Percentiles rank a stretch among this genome's conserved stretches.
Conservation (phyloP, 1,140 invertebrate species). For the Scaptomyza graminum region DNA sequence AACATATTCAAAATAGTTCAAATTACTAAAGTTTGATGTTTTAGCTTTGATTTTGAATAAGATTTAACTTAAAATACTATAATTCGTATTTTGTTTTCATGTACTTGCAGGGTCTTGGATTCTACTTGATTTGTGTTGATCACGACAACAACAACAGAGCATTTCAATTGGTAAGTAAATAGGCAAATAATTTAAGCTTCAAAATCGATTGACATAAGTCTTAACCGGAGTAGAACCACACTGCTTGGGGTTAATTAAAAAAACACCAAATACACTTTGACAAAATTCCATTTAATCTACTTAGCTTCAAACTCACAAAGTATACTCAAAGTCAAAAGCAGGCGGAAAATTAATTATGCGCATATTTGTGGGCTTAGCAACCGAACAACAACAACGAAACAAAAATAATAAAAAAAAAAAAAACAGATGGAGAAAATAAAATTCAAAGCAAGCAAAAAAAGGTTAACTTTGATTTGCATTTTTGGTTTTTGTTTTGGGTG, state of each 20-base stretch:
- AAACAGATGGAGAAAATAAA: too few relatives aligned
- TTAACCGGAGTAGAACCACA: background rate
- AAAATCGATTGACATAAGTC: constrained; percentile 30
- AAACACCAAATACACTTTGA: constrained; percentile 71
- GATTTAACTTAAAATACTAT: constrained; percentile 28
- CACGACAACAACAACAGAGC: background rate
- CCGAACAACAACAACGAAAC: background rate
- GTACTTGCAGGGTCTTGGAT: constrained; percentile 51
- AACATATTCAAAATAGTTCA: too few relatives aligned
- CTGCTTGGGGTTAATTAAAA: constrained; percentile 69
- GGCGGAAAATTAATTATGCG: constrained; percentile 73
- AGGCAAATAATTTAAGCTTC: background rate
- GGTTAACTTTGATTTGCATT: constrained; percentile 77
- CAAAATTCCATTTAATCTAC: constrained; percentile 81
- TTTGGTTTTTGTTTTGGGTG: constrained; percentile 8
- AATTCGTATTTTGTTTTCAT: constrained; percentile 22
- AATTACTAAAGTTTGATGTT: background rate
- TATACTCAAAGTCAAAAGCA: constrained; percentile 14
- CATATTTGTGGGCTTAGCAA: constrained; percentile 70
- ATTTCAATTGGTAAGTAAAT: constrained; percentile 31
- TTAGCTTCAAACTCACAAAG: constrained; percentile 45
- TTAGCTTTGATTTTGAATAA: too few relatives aligned
- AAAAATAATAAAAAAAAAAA: background rate
- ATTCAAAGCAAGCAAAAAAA: constrained; percentile 32
- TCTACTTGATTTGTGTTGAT: constrained; percentile 42